Base-by-base conservation (phyloP, 37 sponge, comb jelly and placozoan species). In the Hormiphora californensis region DNA sequence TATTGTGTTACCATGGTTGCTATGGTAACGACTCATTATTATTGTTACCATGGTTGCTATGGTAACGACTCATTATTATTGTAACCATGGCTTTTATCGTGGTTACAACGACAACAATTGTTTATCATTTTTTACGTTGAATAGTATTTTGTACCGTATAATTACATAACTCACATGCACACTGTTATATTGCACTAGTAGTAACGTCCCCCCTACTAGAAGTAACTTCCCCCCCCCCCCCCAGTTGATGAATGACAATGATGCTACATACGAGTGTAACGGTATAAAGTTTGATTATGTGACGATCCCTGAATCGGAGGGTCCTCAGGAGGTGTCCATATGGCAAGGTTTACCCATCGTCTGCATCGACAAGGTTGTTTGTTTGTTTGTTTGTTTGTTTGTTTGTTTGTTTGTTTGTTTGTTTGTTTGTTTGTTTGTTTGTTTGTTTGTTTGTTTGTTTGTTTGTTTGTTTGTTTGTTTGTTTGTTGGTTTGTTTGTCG, bases 331-430 rank as follows among this genome's bases (percentile, higher is more conserved):
- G 2, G 81, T 46, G 7, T 73, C 81, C 44, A 33, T 73, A 4
- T 73, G 81, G 81, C 43, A 73, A 21, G 38, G 38, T 15, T 40
- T 27, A 0, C 12, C 40, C 1, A 28, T 73, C 8, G 25, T 3
- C 46, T 73, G 81, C 46, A 73, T 73, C 44, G 81, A 73, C 81
- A 27, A 27, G 43, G 46, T 33, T 27, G 81, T 73, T 4, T 28
- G 81, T 73, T 3, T 21, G 4, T n/a, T 4, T 17, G 11, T 17
- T 17, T 12, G 11, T 46, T 8, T 46, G 51, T 46, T 46, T 17
- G 51, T 46, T 46, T 46, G 12, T n/a, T n/a, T n/a, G 12, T 19
- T 33, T 32, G 35, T 32, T 7, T 33, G 33, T 65, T 57, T 7
- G 11, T 65, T 65, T 65, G 67, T 7, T 38, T 5, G 22, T 57